A percentile compares a stretch with the other conserved stretches of the same genome.
Conservation (phyloP, 2,888 invertebrate genomes). For the Tridacna crocea region DNA sequence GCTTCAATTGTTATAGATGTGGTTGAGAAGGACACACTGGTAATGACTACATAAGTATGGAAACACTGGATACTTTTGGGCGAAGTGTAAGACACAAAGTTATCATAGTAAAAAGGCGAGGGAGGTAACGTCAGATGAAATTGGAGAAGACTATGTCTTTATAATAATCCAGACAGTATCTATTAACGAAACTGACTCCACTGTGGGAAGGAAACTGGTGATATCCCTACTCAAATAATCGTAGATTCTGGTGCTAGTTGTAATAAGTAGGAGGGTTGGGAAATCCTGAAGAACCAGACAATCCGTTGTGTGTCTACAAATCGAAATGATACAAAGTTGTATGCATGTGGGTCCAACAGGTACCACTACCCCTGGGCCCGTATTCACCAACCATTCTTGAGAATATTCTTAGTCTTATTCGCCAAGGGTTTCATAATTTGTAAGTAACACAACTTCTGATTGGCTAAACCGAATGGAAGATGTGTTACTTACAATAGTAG, state of each 20-base stretch:
- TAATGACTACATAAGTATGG: neutral
- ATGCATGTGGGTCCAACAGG: constrained; percentile 36
- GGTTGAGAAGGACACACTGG: neutral
- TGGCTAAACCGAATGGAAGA: too few species aligned
- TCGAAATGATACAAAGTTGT: constrained; percentile 18
- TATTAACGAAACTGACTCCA: neutral
- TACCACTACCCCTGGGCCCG: too few species aligned
- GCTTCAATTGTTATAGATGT: neutral
- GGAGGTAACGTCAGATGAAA: neutral
- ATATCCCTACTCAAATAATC: neutral
- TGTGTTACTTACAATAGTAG: too few species aligned
- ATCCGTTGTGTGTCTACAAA: neutral
- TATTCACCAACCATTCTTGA: too few species aligned
- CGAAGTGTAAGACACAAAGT: neutral
- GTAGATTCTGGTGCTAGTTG: constrained; percentile 8
- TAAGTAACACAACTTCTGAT: too few species aligned
- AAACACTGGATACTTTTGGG: neutral
- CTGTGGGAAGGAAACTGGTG: neutral
- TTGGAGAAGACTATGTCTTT: neutral
- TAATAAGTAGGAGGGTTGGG: neutral
- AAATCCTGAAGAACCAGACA: neutral
- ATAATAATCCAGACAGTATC: neutral
- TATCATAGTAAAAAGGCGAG: neutral
- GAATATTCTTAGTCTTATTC: too few species aligned
- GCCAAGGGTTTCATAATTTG: too few species aligned